Evolutionary conservation across 2,113 vertebrate genomes (phyloP).

Genomic region (Tricholaema leucomelas): DNA sequence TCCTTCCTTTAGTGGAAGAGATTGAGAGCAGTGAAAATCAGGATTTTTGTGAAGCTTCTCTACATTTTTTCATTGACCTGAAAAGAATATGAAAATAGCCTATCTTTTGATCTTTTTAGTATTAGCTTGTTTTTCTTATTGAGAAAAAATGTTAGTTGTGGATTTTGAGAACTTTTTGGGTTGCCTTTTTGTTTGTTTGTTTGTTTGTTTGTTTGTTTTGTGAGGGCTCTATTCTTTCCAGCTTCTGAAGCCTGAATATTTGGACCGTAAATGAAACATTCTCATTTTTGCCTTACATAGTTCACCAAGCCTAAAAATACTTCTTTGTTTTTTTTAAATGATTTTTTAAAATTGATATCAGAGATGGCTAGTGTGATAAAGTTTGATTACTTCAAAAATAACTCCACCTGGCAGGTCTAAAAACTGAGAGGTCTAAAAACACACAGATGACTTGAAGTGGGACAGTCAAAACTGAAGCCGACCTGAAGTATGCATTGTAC

Average conservation of each 20-base stretch:
- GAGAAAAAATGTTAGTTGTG: neutral
- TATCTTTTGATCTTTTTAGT: neutral
- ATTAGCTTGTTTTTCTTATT: neutral
- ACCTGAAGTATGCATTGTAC: neutral
- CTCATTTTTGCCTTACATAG: neutral
- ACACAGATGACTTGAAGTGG: neutral
- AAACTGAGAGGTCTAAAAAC: neutral
- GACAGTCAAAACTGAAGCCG: neutral
- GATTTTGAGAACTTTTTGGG: neutral
- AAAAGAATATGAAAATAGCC: neutral
- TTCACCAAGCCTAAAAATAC: neutral
- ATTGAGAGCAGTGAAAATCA: neutral
- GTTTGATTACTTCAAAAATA: neutral
- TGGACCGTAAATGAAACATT: neutral
- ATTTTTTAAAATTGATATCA: neutral
- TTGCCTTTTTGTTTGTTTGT: neutral
- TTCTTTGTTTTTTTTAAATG: neutral
- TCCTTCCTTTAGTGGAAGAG: neutral
- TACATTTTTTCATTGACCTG: neutral
- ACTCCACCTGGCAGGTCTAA: neutral
- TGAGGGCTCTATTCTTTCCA: neutral
- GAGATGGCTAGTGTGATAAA: accelerated
- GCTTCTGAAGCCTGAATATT: neutral
- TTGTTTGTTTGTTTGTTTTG: neutral
- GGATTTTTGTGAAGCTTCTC: neutral